Evolutionary conservation across 2,113 vertebrate genomes (phyloP).

Genomic region (Anolis carolinensis): DNA sequence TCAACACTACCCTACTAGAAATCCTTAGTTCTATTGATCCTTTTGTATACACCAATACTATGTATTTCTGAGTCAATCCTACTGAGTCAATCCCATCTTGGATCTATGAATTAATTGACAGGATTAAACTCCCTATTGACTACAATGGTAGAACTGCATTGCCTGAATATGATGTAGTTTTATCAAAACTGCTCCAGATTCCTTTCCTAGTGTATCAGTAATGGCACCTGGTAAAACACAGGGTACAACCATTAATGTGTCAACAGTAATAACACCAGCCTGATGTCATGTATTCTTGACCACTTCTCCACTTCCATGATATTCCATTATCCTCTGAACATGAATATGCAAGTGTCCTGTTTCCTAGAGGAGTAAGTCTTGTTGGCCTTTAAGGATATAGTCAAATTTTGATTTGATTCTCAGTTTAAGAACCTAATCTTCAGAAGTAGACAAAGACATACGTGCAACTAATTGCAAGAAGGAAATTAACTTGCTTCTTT

Average conservation of each 20-base stretch:
- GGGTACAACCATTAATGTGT: slow-evolving; percentile 29
- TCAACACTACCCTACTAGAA: slow-evolving; percentile 85
- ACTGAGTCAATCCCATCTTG: slow-evolving; percentile 46
- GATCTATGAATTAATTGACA: slow-evolving; percentile 69
- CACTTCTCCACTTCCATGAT: slow-evolving; percentile 17
- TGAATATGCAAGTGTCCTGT: slow-evolving; percentile 50
- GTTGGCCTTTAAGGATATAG: slow-evolving; percentile 42
- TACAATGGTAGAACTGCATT: slow-evolving; percentile 36
- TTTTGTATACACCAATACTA: slow-evolving; percentile 76
- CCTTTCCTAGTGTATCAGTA: slow-evolving; percentile 33
- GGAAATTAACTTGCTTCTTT: background rate
- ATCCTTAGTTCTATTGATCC: slow-evolving; percentile 47
- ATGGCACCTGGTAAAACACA: slow-evolving; percentile 27
- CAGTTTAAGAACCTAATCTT: slow-evolving; percentile 33
- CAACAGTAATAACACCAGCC: slow-evolving; percentile 7
- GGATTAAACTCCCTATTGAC: slow-evolving; percentile 68
- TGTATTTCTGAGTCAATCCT: slow-evolving; percentile 62
- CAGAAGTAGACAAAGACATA: slow-evolving; percentile 30
- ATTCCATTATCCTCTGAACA: slow-evolving; percentile 52
- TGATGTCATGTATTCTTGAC: slow-evolving; percentile 2
- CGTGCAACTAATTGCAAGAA: slow-evolving; percentile 27
- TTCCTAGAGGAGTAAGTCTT: slow-evolving; percentile 54
- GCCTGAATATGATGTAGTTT: slow-evolving; percentile 52
- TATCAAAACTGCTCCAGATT: slow-evolving; percentile 43
- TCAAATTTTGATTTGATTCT: slow-evolving; percentile 46